Evolutionary conservation across 1,140 invertebrate genomes (phyloP), one percentile per base, ranked within the genome.

Genomic region (Platyscapa corneri): DNA sequence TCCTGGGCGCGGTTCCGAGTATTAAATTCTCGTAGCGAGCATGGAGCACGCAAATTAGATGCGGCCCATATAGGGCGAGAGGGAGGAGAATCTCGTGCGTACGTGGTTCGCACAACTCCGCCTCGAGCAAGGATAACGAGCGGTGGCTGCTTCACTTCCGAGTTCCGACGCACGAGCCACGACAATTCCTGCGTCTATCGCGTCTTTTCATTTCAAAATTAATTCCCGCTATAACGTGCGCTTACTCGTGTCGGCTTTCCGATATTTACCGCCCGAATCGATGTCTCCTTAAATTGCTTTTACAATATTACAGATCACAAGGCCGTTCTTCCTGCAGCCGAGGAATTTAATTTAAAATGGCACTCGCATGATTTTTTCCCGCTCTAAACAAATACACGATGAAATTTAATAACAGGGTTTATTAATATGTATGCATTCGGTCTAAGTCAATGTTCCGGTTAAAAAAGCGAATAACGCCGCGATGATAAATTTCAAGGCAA

Each of bases 21-120:
- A 90, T 92, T 90, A 91, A 91, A 92, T 91, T 91, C 90, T 89
- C 88, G 88, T 85, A 86, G 86, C 80, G 46, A 86, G 86, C 87
- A 86, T 85, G 88, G 88, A n/a, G 88, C 88, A 89, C 88, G 89
- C 88, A 92, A 92, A 91, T 92, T 91, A 91, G 90, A 90, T 89
- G 42, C 74, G 86, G 86, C 75, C 46, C 74, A 84, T 84, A 84
- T 75, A 76, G 88, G 85, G 81, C 86, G 84, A 27, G 8, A 18
- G 12, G 37, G 18, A 23, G 20, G 3, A n/a, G 37, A 20, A 74
- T 0, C 20, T 72, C n/a, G 27, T 5, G 37, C 30, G 53, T 78
- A 60, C n/a, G 46, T n/a, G 30, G 32, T 56, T n/a, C 75, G 23
- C 16, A 34, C 37, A n/a, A 53, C 75, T 78, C 76, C 76, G 76